Percentiles rank a stretch among this genome's conserved stretches.
Conservation (phyloP, 2,888 invertebrate genomes). For the Cosmopolites sordidus region DNA sequence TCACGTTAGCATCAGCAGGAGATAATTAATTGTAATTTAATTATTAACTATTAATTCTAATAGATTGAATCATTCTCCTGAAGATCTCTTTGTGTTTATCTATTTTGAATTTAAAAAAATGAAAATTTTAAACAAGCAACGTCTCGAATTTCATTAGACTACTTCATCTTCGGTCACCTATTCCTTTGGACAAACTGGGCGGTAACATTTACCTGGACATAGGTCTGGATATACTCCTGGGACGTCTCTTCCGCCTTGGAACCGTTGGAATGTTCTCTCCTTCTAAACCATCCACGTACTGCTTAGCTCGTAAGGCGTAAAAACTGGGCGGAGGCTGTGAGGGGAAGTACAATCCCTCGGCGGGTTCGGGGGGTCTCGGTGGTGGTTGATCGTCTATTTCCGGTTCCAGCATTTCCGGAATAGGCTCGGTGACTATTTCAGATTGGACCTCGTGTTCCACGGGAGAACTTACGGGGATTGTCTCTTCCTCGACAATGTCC, state of each 20-base stretch:
- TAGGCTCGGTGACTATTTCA: not conserved
- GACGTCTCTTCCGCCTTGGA: conserved; percentile 52
- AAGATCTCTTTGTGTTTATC: no score
- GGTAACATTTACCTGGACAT: conserved; percentile 29
- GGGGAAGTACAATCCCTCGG: conserved; percentile 41
- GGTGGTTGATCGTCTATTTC: conserved; percentile 41
- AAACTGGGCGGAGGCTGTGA: conserved; percentile 48
- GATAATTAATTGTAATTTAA: no score
- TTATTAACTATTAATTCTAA: no score
- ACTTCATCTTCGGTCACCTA: no score
- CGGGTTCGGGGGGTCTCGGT: conserved; percentile 47
- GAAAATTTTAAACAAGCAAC: no score
- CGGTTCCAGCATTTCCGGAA: conserved; percentile 32
- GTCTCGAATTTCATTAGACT: no score
- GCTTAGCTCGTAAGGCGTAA: conserved; percentile 43
- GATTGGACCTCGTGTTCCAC: conserved; percentile 7
- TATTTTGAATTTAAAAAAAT: no score
- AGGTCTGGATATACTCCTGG: conserved; percentile 42
- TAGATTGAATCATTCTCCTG: no score
- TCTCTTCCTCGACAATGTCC: not conserved
- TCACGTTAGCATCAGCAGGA: no score
- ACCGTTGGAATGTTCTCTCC: conserved; percentile 45
- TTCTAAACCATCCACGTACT: conserved; percentile 39
- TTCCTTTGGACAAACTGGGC: no score
- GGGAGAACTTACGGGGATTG: not conserved